Base-by-base conservation (phyloP, 1,140 invertebrate species). In the Drosophila rufa region DNA sequence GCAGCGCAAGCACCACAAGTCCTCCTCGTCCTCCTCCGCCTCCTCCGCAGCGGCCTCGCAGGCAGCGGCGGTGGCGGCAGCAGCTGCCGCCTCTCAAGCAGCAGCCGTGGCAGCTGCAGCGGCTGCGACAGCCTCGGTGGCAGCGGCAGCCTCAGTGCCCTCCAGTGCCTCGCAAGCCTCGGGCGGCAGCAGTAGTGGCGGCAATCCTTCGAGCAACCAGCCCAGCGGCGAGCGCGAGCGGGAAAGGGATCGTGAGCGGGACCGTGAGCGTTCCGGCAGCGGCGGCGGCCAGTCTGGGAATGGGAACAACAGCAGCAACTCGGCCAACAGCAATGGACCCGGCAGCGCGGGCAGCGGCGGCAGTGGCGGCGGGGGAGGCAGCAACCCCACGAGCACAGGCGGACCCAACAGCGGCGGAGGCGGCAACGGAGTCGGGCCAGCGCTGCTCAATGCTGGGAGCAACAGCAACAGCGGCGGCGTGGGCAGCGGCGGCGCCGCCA, bases 1-100 rank as follows among this genome's bases (percentile, higher is more conserved):
- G 58, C 90, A 92, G 30, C 91, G 92, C 42, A 94, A 96, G 91
- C 94, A 95, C 80, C 97, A 98, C 79, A 90, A 90, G 51, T 90
- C 85, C 38, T 89, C 85, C 2, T 56, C 79, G 0, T 22, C 69
- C 12, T 5, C 15, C 22, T 25, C 22, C 22, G 22, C 22, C 22
- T 25, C 22, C 22, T 3, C 22, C 2, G 22, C 22, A 25, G 22
- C 22, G 22, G 22, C 22, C 22, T 25, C 22, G 22, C 22, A 25
- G 17, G 60, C 60, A 12, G 59, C 61, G 0, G 64, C 51, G 9
- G 61, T 53, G 38, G 75, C 56, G 9, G 80, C 30, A 8, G 36
- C 61, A 2, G 47, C 73, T 55, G 65, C 78, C 38, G 50, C 79
- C 5, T 19, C 53, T n/a, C 59, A 74, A 17, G 53, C 60, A 2